These are phyloP conservation scores for Carcina quercana DNA, from an alignment of 2,888 invertebrate genomes.

Conservation along the genomic window DNA sequence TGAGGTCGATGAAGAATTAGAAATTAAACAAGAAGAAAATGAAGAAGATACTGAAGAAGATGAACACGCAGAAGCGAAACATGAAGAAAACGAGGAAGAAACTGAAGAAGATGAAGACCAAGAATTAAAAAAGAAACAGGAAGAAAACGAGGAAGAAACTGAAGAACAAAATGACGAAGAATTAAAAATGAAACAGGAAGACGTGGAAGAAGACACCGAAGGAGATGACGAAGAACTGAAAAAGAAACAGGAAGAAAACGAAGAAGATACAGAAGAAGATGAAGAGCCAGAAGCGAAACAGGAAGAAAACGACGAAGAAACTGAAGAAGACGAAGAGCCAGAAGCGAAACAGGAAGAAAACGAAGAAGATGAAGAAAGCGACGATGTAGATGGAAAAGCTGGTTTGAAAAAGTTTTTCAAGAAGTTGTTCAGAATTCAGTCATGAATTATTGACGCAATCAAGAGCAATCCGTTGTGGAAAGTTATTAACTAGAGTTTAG, in stretches of 20 bases:
- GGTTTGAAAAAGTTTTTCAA: slow-evolving; percentile 35
- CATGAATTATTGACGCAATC: slow-evolving; percentile 28
- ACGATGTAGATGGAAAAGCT: slow-evolving; percentile 6
- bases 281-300: slow-evolving; percentile 7
- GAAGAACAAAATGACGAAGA: slow-evolving; percentile 12
- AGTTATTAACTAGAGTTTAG: slow-evolving; percentile 35
- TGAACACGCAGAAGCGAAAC: slow-evolving; percentile 10
- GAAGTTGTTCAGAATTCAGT: slow-evolving; percentile 33
- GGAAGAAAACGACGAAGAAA: slow-evolving; percentile 5
- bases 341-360: slow-evolving; percentile 11
- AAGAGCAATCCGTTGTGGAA: slow-evolving; percentile 36
- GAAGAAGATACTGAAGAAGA: slow-evolving; percentile 13
- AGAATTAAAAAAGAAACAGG: slow-evolving; percentile 7
- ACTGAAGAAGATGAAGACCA: slow-evolving; percentile 21
- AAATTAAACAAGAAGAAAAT: slow-evolving; percentile 6
- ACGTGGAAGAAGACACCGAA: slow-evolving; percentile 1
- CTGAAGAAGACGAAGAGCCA: slow-evolving; percentile 6
- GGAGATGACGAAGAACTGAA: not conserved
- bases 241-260: slow-evolving; percentile 8
- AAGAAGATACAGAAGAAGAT: slow-evolving; percentile 9
- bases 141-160: slow-evolving; percentile 11
- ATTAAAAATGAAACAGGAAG: not conserved
- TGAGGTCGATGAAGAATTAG: slow-evolving; percentile 12
- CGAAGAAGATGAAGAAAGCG: slow-evolving; percentile 11
- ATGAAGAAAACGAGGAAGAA: slow-evolving; percentile 11